Evolutionary conservation across 2,797 vertebrate species (phyloP).

Genomic region (Pteronotus mesoamericanus): DNA sequence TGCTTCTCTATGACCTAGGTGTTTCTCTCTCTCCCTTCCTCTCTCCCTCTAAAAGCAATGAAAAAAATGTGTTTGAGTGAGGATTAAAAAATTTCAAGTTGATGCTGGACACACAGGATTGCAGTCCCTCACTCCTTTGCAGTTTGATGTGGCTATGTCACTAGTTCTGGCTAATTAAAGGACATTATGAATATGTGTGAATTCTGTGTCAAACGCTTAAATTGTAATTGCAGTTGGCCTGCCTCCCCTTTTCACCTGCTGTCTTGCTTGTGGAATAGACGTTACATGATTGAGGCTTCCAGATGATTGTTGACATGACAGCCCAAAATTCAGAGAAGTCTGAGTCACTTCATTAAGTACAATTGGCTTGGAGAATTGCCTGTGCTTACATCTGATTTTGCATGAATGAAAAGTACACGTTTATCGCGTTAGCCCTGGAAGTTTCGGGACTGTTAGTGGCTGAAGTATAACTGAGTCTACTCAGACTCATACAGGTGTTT

Average conservation of each 20-base stretch:
- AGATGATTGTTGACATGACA: neutral
- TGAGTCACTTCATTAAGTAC: neutral
- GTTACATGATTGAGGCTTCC: neutral
- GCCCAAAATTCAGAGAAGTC: neutral
- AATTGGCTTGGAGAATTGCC: neutral
- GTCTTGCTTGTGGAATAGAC: neutral
- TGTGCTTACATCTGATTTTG: neutral
- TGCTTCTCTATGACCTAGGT: too few relatives aligned
- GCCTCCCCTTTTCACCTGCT: neutral
- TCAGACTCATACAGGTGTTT: neutral
- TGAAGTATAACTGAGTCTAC: neutral
- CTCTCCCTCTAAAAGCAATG: too few relatives aligned
- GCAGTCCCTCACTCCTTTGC: neutral
- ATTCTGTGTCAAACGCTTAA: neutral
- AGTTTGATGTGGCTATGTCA: neutral
- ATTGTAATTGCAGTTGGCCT: neutral
- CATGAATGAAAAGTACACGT: neutral
- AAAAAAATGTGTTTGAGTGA: too few relatives aligned
- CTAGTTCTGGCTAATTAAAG: neutral
- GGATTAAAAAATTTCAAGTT: neutral
- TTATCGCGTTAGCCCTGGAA: neutral
- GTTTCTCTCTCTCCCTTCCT: too few relatives aligned
- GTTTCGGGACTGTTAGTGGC: neutral
- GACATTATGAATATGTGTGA: neutral
- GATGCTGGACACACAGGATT: neutral